A percentile compares a stretch with the other conserved stretches of the same genome.
Evolutionary conservation across 2,797 vertebrate species (phyloP).

Genomic region (Sebastes oblongus): DNA sequence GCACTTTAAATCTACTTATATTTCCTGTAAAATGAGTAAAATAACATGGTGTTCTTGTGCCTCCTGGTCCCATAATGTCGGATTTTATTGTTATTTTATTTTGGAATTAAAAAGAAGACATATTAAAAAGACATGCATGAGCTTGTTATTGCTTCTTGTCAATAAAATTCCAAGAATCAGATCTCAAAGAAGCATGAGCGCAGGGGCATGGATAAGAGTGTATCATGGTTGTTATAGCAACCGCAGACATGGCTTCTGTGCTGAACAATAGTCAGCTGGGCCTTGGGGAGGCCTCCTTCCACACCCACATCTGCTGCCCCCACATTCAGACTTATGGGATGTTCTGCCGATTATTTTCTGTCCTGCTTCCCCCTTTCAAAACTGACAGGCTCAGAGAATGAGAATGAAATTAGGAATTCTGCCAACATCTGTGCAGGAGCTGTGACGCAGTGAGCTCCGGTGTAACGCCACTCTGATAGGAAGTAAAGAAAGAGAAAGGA

Average conservation of each 20-base stretch:
- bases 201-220: slow-evolving; percentile 87
- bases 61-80: background rate
- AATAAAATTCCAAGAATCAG: slow-evolving; percentile 34
- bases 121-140: background rate
- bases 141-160: background rate
- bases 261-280: slow-evolving; percentile 83
- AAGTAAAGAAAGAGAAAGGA: slow-evolving; percentile 8
- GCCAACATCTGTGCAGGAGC: slow-evolving; percentile 76
- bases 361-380: slow-evolving; percentile 72
- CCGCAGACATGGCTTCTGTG: slow-evolving; percentile 89
- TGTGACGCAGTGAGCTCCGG: slow-evolving; percentile 21
- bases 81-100: too few relatives aligned
- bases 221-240: slow-evolving; percentile 91
- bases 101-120: background rate
- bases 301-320: slow-evolving; percentile 93
- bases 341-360: slow-evolving; percentile 83
- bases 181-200: slow-evolving; percentile 78
- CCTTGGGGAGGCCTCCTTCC: slow-evolving; percentile 81
- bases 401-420: slow-evolving; percentile 73
- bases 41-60: background rate
- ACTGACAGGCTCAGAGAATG: slow-evolving; percentile 73
- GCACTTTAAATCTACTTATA: background rate
- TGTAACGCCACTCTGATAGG: slow-evolving; percentile 14
- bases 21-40: background rate
- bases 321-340: slow-evolving; percentile 88